phyloP scores from a whole-genome alignment of 2,797 vertebrate species.

The Oophaga sylvatica region DNA sequence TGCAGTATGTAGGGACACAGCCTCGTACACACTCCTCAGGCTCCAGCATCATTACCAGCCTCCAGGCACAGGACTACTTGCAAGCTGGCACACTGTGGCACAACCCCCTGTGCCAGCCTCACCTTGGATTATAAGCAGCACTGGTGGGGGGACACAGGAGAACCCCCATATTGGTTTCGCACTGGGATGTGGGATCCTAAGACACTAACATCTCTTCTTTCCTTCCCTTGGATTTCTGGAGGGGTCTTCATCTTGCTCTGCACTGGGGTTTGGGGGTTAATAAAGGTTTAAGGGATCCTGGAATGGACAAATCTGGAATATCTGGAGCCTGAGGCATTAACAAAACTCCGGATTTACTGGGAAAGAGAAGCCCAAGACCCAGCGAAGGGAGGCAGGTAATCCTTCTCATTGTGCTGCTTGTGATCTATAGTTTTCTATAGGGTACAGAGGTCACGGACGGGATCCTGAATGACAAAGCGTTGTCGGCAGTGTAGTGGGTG shows the following conservation, averaged over 20 bases:
- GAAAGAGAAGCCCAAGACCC: neutral
- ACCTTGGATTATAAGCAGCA: constrained; percentile 36
- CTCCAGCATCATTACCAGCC: neutral
- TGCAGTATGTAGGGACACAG: constrained; percentile 43
- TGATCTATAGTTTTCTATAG: neutral
- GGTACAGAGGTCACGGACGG: constrained; percentile 5
- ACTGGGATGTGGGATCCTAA: constrained; percentile 41
- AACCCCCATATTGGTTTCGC: neutral
- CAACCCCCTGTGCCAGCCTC: constrained; percentile 5
- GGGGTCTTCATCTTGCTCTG: neutral
- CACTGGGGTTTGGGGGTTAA: neutral
- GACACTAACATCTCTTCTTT: neutral
- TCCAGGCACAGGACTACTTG: neutral
- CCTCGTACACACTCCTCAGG: neutral
- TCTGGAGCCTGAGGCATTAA: constrained; percentile 6
- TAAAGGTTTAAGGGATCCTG: constrained; percentile 18
- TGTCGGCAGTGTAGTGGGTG: neutral
- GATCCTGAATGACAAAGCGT: neutral
- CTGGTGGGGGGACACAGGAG: neutral
- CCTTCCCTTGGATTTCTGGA: neutral
- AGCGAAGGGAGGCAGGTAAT: constrained; percentile 22
- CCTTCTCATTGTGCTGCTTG: neutral
- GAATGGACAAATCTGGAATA: constrained; percentile 15
- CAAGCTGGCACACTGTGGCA: constrained; percentile 22
- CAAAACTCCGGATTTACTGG: constrained; percentile 45